Base-by-base conservation (phyloP, 2,888 invertebrate genomes). In the Mesorhabditis spiculigera region DNA sequence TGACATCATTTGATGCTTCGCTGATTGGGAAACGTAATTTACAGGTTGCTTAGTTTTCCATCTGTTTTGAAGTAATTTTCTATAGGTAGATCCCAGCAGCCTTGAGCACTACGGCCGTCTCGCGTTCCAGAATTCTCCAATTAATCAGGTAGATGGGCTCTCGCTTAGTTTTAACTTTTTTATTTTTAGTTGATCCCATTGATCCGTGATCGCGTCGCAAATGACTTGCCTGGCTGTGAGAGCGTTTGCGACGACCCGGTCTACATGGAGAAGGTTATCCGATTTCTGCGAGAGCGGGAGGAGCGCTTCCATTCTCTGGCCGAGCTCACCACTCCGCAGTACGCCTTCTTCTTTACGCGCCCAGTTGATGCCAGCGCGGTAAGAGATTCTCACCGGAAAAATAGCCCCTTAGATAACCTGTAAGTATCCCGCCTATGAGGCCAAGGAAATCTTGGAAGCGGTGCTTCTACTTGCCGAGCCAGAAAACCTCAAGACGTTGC, bases 21-120 rank as follows among this genome's bases (percentile, higher is more conserved):
- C 43, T 73, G 4, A 71, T 84, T 41, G 81, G 79, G 41, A 72
- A 77, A 42, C 65, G 82, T 16, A 82, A 77, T 70, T 72, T 84
- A 16, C 73, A 76, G 78, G 81, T 84, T 58, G 16, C 43, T 66
- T 5, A 10, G 43, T 10, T 43, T 13, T 42, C 10, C 4, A 16
- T 6, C 16, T 28, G 16, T 45, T 16, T 6, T 6, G n/a, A 16
- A 43, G n/a, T 6, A 66, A 45, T 6, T 5, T 45, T 2, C 4
- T 28, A 44, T 50, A 43, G 70, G 45, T 43, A 5, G 63, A 63
- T 69, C 16, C n/a, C 50, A 43, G 13, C 5, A 62, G 8, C 13
- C 41, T 68, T 13, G 68, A 66, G 42, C 8, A 42, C n/a, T 16
- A 68, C 8, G 58, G 58, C n/a, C 58, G 58, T 50, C 58, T 50